Evolutionary conservation across 2,888 invertebrate species (phyloP), one percentile per base, ranked within the genome.

Genomic region (Uloborus plumipes): DNA sequence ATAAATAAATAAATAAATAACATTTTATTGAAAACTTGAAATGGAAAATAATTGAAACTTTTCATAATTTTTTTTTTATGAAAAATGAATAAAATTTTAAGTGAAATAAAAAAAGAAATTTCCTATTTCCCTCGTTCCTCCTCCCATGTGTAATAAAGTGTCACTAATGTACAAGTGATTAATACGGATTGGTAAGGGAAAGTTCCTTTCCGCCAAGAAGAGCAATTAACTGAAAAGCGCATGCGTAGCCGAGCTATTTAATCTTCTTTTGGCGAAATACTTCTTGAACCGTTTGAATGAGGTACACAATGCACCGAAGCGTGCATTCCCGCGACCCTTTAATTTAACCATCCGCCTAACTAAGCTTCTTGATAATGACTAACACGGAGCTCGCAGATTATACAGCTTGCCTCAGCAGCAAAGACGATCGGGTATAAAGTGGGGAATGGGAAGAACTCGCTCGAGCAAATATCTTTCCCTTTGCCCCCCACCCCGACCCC

Each of bases 311-410:
- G 78, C 78, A 78, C 59, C 72, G 31, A 53, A 78, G 79, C 73
- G 73, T 62, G 64, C 70, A 58, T 53, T 58, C 70, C 50, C 49
- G 70, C 70, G 73, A 73, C 79, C 79, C 72, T 69, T 73, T 80
- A 80, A 80, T 80, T 80, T 73, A 73, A 80, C 73, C 79, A 55
- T 73, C 69, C 79, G 61, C 73, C 73, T 73, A 73, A 80, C 79
- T 80, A 80, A 80, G 79, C 69, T 67, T 66, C 53, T 22, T n/a
- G 31, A 66, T 72, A 80, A 80, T 80, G 79, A 80, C 73, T 67
- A 61, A 61, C 51, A 53, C 18, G 66, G 64, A 61, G 69, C 55
- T 26, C 22, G 53, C 58, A 78, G 78, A 78, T 78, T 78, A 78
- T 78, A 71, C 66, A 16, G 58, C 70, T 39, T 58, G 47, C 66